These are phyloP conservation scores for Heliconius eleuchia DNA, from an alignment of 1,140 invertebrate species.

Conservation along the genomic window DNA sequence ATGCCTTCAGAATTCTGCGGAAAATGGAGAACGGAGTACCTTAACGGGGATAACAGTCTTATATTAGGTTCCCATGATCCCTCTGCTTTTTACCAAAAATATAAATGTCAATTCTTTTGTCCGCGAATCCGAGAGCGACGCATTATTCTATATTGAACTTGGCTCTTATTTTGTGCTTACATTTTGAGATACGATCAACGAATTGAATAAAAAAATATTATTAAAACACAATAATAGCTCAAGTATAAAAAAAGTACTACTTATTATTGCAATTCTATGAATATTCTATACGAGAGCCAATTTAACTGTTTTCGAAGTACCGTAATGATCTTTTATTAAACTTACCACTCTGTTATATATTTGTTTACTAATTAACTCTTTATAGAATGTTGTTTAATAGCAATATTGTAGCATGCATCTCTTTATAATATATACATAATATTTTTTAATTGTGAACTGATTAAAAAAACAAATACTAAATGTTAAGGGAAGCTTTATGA, in stretches of 20 bases:
- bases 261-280: neutral
- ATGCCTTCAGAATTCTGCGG: no score
- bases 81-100: no score
- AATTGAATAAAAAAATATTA: neutral
- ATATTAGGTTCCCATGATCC: no score
- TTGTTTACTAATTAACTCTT: neutral
- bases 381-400: neutral
- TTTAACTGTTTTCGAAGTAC: neutral
- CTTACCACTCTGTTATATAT: neutral
- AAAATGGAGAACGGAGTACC: no score
- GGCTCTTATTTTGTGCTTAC: no score
- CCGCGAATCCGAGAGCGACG: neutral
- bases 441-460: no score
- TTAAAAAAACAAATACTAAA: neutral
- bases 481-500: no score
- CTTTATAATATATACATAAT: no score
- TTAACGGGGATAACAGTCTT: no score
- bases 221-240: neutral
- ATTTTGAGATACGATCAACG: neutral
- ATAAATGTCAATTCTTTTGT: no score
- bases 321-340: conserved; percentile 1
- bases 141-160: neutral
- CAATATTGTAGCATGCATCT: no score
- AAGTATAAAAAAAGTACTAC: neutral
- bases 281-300: neutral